These are phyloP conservation scores for Heloderma charlesbogerti DNA, from an alignment of 2,113 vertebrate species.

Conservation along the genomic window DNA sequence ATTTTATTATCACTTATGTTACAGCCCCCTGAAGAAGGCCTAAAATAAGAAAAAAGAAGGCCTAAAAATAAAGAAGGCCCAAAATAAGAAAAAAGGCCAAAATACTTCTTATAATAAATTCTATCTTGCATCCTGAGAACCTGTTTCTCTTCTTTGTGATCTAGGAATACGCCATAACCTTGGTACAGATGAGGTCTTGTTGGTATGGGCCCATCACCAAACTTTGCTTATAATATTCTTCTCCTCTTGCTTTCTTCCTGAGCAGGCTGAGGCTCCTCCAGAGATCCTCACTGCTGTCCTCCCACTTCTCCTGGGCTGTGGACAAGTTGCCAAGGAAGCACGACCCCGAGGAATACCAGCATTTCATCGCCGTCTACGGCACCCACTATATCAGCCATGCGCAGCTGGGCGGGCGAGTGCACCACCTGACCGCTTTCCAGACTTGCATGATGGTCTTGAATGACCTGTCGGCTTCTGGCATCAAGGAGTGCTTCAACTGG, in stretches of 20 bases:
- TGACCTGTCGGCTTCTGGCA: constrained; percentile 72
- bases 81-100: too few species aligned
- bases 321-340: constrained; percentile 5
- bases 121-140: too few species aligned
- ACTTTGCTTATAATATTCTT: background rate
- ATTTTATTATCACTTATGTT: too few species aligned
- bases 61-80: too few species aligned
- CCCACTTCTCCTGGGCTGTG: constrained; percentile 21
- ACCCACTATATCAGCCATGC: constrained; percentile 71
- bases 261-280: constrained; percentile 27
- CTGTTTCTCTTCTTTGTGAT: too few species aligned
- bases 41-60: too few species aligned
- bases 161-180: too few species aligned
- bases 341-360: background rate
- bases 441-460: constrained; percentile 77
- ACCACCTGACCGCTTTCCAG: constrained; percentile 79
- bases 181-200: too few species aligned
- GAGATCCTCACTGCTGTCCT: background rate
- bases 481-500: constrained; percentile 74
- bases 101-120: too few species aligned
- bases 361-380: constrained; percentile 48
- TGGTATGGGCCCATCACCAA: background rate
- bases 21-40: too few species aligned
- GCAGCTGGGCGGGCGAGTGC: constrained; percentile 77
- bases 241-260: background rate